These are phyloP conservation scores for Holothuria scabra DNA, from an alignment of 53 echinoderm and acorn worm genomes.

Conservation along the genomic window DNA sequence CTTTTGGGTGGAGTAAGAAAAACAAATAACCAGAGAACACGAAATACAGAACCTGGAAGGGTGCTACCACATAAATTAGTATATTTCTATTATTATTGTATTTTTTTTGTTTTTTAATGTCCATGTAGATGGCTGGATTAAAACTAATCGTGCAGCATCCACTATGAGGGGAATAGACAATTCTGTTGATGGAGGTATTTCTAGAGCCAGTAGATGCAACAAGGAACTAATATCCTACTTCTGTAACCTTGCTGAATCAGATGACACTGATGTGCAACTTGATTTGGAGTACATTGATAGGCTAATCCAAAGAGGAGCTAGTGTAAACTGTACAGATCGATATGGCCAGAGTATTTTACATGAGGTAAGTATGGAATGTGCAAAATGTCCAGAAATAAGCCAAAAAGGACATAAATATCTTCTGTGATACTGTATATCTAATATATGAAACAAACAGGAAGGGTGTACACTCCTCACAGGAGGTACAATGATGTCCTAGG, in stretches of 20 bases:
- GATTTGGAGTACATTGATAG: conserved; percentile 78
- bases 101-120: too few relatives aligned
- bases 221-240: conserved; percentile 88
- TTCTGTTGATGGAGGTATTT: conserved; percentile 40
- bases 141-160: conserved; percentile 18
- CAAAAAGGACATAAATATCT: not conserved
- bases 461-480: too few relatives aligned
- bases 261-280: conserved; percentile 52
- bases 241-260: conserved; percentile 70
- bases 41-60: too few relatives aligned
- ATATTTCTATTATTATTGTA: too few relatives aligned
- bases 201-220: conserved; percentile 60
- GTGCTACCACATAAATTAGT: too few relatives aligned
- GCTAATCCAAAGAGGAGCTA: conserved; percentile 70
- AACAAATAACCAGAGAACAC: too few relatives aligned
- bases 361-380: conserved; percentile 62
- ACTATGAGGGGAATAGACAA: conserved; percentile 59
- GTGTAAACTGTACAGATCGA: conserved; percentile 83
- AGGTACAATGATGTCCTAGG: too few relatives aligned
- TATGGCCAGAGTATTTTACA: conserved; percentile 91
- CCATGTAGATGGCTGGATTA: too few relatives aligned
- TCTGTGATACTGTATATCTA: too few relatives aligned
- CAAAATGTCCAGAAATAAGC: not conserved
- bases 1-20: too few relatives aligned
- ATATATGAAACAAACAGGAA: too few relatives aligned